Percentiles rank a stretch among this genome's conserved stretches.
phyloP scores from a whole-genome alignment of 2,797 vertebrate genomes.

The Characodon lateralis region DNA sequence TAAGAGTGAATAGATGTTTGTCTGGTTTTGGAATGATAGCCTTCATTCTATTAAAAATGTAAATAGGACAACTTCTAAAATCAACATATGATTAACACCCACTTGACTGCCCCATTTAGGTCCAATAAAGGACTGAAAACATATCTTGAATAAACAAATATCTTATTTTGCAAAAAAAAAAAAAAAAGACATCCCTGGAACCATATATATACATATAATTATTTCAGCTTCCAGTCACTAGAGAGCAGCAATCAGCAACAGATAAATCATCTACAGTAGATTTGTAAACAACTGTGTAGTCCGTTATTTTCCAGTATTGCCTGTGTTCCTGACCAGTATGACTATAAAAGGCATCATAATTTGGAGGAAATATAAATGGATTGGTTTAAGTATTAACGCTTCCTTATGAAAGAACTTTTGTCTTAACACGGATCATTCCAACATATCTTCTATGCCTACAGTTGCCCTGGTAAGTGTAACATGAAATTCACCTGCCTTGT shows the following conservation, averaged over 20 bases:
- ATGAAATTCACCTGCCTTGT: too few species aligned
- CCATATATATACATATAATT: neutral
- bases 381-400: too few species aligned
- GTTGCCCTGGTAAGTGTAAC: too few species aligned
- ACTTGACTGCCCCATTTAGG: neutral
- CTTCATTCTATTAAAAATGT: neutral
- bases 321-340: neutral
- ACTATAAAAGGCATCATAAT: too few species aligned
- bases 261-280: neutral
- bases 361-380: neutral
- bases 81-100: neutral
- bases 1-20: neutral
- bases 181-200: neutral
- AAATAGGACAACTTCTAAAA: neutral
- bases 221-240: slow-evolving; percentile 7
- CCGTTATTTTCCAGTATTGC: neutral
- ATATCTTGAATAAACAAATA: neutral
- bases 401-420: too few species aligned
- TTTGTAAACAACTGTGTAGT: neutral
- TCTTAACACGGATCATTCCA: too few species aligned
- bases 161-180: too few species aligned
- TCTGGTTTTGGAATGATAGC: neutral
- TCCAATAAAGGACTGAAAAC: neutral
- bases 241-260: slow-evolving; percentile 28
- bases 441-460: too few species aligned